Evolutionary conservation across 1,140 invertebrate genomes (phyloP).

Genomic region (Temnothorax curvispinosus): DNA sequence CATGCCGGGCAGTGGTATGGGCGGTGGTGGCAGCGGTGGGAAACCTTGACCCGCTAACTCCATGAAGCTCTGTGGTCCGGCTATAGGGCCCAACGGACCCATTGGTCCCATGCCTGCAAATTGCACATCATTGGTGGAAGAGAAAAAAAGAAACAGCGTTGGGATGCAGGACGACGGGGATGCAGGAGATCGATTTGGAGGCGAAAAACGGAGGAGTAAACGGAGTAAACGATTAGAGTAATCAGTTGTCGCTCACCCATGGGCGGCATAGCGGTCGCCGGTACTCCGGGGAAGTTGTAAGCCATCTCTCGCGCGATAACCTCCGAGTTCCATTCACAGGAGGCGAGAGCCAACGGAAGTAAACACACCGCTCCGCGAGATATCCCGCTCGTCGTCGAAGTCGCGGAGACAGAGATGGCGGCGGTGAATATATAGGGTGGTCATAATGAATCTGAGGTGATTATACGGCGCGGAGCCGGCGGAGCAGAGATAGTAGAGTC

Average conservation of each 20-base stretch:
- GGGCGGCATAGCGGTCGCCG: slow-evolving; percentile 82
- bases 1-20: slow-evolving; percentile 86
- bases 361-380: slow-evolving; percentile 16
- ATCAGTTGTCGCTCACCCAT: slow-evolving; percentile 76
- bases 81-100: slow-evolving; percentile 82
- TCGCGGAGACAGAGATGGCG: slow-evolving; percentile 44
- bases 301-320: slow-evolving; percentile 78
- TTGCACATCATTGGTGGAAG: not conserved
- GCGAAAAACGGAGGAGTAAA: not conserved
- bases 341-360: no score
- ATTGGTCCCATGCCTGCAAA: slow-evolving; percentile 83
- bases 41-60: slow-evolving; percentile 84
- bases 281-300: slow-evolving; percentile 85
- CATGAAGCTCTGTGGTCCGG: slow-evolving; percentile 84
- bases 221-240: slow-evolving; percentile 1
- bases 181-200: not conserved
- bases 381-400: slow-evolving; percentile 28
- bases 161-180: not conserved
- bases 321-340: not conserved
- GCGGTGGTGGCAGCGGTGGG: slow-evolving; percentile 82
- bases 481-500: no score
- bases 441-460: not conserved
- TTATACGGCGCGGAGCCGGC: not conserved
- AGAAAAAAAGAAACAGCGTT: not conserved
- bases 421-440: not conserved